A percentile compares a stretch with the other conserved stretches of the same genome.
Conservation (phyloP, 2,888 invertebrate genomes). For the Lamellibrachia columna region DNA sequence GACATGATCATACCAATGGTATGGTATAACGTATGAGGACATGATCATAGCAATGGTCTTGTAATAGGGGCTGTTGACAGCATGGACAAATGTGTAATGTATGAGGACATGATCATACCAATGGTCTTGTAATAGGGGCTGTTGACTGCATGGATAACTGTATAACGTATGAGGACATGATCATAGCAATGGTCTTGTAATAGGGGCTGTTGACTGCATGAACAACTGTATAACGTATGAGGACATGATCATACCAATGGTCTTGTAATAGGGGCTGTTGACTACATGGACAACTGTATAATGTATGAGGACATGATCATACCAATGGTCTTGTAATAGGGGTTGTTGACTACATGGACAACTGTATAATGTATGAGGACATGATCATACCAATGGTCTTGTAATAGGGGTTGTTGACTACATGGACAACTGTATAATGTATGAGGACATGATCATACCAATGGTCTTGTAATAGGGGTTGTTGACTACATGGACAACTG, state of each 20-base stretch:
- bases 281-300: background rate
- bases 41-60: background rate
- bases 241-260: no score
- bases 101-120: no score
- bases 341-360: no score
- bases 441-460: background rate
- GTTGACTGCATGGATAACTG: background rate
- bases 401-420: background rate
- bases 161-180: background rate
- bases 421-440: background rate
- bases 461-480: no score
- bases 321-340: background rate
- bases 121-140: background rate
- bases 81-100: no score
- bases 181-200: background rate
- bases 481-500: no score
- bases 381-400: no score
- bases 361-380: no score
- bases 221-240: no score
- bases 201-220: no score
- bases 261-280: background rate
- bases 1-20: no score
- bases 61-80: no score
- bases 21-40: background rate
- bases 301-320: background rate